A percentile compares a stretch with the other conserved stretches of the same genome.
Conservation (phyloP, 2,797 vertebrate genomes). For the Darevskia nairensis region DNA sequence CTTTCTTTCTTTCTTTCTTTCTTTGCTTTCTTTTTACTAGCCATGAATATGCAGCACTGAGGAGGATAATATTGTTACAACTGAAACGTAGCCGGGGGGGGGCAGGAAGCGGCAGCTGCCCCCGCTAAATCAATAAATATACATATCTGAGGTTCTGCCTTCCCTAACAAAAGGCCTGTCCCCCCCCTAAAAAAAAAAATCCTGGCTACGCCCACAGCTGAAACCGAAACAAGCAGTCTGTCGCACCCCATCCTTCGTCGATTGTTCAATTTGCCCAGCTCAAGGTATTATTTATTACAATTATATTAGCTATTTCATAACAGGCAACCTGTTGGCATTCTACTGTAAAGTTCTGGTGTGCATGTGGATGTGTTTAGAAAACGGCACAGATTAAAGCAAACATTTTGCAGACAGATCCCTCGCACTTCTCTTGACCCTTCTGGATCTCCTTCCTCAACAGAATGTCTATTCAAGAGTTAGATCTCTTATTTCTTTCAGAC, state of each 20-base stretch:
- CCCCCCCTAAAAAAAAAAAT: no score
- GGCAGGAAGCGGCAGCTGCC: no score
- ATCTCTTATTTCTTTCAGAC: background rate
- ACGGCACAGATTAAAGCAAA: background rate
- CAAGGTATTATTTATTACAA: background rate
- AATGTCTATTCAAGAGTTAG: background rate
- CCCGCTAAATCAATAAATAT: no score
- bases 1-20: background rate
- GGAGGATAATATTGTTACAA: constrained; percentile 19
- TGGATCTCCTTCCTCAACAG: background rate
- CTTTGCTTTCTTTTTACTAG: background rate
- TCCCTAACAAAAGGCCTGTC: no score
- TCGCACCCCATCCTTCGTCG: background rate
- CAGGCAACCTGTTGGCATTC: background rate
- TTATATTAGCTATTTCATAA: background rate
- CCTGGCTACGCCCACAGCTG: background rate
- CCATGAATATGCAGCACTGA: background rate
- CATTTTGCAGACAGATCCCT: background rate
- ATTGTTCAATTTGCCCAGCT: background rate
- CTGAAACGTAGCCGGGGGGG: background rate
- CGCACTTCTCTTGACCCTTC: background rate
- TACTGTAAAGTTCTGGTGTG: rapidly evolving
- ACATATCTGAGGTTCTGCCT: no score
- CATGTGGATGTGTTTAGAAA: background rate
- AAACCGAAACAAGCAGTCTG: no score